phyloP scores from a whole-genome alignment of 2,888 invertebrate genomes.

The Clitarchus hookeri region DNA sequence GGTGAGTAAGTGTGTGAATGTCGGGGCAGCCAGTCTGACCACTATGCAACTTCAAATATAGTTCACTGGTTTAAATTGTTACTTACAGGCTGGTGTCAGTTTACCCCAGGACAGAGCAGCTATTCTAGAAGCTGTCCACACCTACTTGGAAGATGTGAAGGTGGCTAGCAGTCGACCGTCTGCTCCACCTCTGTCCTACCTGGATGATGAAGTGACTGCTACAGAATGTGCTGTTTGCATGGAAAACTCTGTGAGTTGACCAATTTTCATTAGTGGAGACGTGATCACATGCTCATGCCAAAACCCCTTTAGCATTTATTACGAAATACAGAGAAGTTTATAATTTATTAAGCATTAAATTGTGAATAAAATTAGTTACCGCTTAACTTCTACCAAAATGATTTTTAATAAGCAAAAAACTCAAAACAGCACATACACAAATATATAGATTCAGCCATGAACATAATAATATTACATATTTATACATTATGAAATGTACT shows the following conservation, averaged over 20 bases:
- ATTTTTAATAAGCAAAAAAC: background rate
- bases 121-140: conserved; percentile 66
- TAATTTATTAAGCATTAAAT: background rate
- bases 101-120: conserved; percentile 62
- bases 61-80: conserved; percentile 15
- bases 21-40: no score
- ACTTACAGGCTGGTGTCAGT: conserved; percentile 60
- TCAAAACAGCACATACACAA: background rate
- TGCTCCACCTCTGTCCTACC: background rate
- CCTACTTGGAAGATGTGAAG: conserved; percentile 43
- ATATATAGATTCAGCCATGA: no score
- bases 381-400: background rate
- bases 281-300: background rate
- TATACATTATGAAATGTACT: no score
- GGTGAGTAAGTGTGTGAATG: no score
- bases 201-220: conserved; percentile 48
- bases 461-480: no score
- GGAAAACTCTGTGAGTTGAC: conserved; percentile 56
- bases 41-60: no score
- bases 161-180: background rate
- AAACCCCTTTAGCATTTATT: background rate
- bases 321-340: background rate
- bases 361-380: no score
- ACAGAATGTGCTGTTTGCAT: conserved; percentile 85
- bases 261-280: background rate